A percentile compares a stretch with the other conserved stretches of the same genome.
Evolutionary conservation across 1,140 invertebrate species (phyloP).

Genomic region (Zophobas morio): DNA sequence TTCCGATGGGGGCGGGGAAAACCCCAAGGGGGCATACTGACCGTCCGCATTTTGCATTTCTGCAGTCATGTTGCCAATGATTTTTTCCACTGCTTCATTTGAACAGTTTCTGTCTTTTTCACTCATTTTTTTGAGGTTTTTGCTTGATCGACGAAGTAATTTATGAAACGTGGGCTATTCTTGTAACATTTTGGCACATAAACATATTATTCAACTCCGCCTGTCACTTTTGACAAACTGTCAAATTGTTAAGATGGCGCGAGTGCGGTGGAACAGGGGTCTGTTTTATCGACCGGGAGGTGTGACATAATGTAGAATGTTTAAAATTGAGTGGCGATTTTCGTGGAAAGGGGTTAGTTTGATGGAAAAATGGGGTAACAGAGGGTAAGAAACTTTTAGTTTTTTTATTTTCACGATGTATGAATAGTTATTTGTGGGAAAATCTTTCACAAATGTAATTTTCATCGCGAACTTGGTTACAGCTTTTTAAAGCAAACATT

Average conservation of each 20-base stretch:
- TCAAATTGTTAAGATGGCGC: constrained; percentile 32
- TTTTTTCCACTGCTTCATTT: constrained; percentile 72
- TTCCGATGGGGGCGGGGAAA: constrained; percentile 67
- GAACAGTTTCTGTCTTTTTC: constrained; percentile 60
- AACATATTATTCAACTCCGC: constrained; percentile 39
- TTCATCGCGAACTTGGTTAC: too few species aligned
- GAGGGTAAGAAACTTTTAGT: too few species aligned
- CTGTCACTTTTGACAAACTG: constrained; percentile 49
- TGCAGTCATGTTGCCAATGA: constrained; percentile 75
- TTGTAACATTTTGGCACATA: constrained; percentile 60
- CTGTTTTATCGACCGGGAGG: constrained; percentile 1
- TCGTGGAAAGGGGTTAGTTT: too few species aligned
- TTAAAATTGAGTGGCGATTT: neutral
- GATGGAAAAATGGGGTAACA: too few species aligned
- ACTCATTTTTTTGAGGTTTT: constrained; percentile 57
- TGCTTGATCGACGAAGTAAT: neutral
- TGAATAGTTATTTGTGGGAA: too few species aligned
- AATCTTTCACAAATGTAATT: too few species aligned
- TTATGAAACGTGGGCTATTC: constrained; percentile 16
- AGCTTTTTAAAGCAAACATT: too few species aligned
- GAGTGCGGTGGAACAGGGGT: neutral
- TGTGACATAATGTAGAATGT: constrained; percentile 6
- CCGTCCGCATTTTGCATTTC: constrained; percentile 73
- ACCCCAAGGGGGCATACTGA: constrained; percentile 73
- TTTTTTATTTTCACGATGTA: too few species aligned